Conservation (phyloP, 2,797 vertebrate species). For the Nyctalus aviator region DNA sequence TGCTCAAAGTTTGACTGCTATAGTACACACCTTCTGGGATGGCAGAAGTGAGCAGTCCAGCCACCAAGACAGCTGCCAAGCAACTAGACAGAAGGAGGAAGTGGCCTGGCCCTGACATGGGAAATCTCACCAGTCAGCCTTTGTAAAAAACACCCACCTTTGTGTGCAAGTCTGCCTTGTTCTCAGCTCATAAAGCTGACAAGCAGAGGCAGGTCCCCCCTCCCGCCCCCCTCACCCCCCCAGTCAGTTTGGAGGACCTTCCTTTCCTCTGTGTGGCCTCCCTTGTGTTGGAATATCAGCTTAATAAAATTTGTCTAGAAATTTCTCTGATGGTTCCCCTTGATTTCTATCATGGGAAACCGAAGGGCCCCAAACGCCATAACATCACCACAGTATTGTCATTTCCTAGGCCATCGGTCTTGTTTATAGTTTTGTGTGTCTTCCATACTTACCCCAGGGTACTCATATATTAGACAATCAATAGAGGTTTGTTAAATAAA, state of each 20-base stretch:
- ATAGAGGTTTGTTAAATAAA: neutral
- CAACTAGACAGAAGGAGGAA: neutral
- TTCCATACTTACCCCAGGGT: neutral
- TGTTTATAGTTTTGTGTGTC: neutral
- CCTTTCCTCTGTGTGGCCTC: neutral
- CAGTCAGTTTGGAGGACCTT: neutral
- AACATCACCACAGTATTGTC: neutral
- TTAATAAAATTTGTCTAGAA: neutral
- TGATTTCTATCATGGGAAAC: neutral
- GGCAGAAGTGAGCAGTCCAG: neutral
- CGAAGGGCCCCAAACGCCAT: neutral
- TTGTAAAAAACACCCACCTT: neutral
- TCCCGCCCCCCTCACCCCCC: rapidly evolving
- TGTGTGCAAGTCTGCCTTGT: neutral
- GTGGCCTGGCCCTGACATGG: neutral
- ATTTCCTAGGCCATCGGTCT: neutral
- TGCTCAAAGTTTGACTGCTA: neutral
- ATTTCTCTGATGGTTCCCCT: neutral
- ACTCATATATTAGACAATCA: neutral
- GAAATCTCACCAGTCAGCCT: neutral
- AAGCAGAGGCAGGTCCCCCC: neutral
- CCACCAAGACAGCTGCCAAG: neutral
- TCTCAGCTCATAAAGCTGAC: neutral
- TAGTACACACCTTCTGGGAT: neutral
- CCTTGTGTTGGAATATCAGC: neutral